Evolutionary conservation across 2,113 vertebrate genomes (phyloP), one percentile per base, ranked within the genome.

Genomic region (Hippocampus mohnikei): DNA sequence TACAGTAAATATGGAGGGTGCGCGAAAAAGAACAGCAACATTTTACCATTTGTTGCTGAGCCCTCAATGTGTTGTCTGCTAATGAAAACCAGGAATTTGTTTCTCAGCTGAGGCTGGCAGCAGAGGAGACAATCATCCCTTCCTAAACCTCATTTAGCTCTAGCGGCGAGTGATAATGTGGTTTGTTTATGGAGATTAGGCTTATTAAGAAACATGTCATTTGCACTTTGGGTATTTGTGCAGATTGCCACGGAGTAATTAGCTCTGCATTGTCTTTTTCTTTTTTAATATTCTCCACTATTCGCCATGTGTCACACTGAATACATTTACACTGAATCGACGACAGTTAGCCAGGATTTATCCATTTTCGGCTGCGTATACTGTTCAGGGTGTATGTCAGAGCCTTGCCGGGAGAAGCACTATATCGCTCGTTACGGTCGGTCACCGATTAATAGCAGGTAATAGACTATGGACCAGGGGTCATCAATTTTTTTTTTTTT

Each of bases 181-280:
- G 5, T 60, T 60, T 60, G 27, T 60, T 60, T 60, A 60, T 60
- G 58, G 58, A 60, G 27, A 60, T 60, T 33, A 60, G 58, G 58
- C 23, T 33, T 60, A 60, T 60, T 60, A 60, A 60, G 58, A 60
- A 60, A 60, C 25, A 60, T 60, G 58, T 60, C 58, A 60, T 33
- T 60, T 29, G 58, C 13, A 16, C 58, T 60, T 18, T 33, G 58
- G 33, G 27, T 33, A 60, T 33, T 60, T 18, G 11, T 15, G 58
- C 58, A 60, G 27, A 60, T 60, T 60, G 58, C 58, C 27, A 29
- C 27, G 3, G 7, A 8, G 15, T 60, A 60, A 60, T 60, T 18
- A 33, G 27, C 29, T 18, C 58, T 8, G 27, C 27, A 33, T 33
- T 60, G 58, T 60, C 58, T 53, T 10, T 55, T 1, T n/a, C 11